Percentiles rank a stretch among this genome's conserved stretches.
Conservation (phyloP, 2,113 vertebrate species). For the Mirza zaza region DNA sequence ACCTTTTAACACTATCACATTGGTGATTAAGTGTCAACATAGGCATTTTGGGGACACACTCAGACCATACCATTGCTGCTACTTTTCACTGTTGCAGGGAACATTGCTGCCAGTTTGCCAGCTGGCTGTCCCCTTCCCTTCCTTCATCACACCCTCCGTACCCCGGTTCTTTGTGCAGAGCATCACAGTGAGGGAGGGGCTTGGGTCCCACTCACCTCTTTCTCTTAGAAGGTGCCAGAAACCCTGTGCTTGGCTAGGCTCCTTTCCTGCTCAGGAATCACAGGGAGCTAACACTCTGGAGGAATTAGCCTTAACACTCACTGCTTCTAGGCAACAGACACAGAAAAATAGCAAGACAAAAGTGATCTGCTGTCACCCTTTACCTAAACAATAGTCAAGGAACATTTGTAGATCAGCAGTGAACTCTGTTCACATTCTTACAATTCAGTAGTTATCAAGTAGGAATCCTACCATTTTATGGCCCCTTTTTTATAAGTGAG, state of each 20-base stretch:
- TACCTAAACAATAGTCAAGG: background rate
- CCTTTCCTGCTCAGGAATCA: background rate
- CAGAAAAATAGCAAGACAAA: background rate
- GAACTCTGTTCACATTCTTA: background rate
- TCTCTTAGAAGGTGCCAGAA: background rate
- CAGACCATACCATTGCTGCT: background rate
- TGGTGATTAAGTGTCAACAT: background rate
- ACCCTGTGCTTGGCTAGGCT: background rate
- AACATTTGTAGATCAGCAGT: background rate
- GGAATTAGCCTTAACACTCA: background rate
- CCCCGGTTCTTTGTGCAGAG: background rate
- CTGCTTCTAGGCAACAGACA: background rate
- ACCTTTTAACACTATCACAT: background rate
- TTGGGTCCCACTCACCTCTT: rapidly evolving
- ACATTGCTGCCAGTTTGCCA: background rate
- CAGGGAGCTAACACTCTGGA: no score
- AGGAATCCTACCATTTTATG: background rate
- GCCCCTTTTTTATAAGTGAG: background rate
- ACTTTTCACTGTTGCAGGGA: background rate
- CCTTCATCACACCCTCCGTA: background rate
- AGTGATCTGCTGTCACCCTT: background rate
- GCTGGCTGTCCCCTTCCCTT: background rate
- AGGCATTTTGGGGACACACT: background rate
- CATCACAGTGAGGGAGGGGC: background rate
- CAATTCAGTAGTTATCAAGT: background rate